These are phyloP conservation scores for Ctena decussata DNA, from an alignment of 2,888 invertebrate species.

Conservation along the genomic window DNA sequence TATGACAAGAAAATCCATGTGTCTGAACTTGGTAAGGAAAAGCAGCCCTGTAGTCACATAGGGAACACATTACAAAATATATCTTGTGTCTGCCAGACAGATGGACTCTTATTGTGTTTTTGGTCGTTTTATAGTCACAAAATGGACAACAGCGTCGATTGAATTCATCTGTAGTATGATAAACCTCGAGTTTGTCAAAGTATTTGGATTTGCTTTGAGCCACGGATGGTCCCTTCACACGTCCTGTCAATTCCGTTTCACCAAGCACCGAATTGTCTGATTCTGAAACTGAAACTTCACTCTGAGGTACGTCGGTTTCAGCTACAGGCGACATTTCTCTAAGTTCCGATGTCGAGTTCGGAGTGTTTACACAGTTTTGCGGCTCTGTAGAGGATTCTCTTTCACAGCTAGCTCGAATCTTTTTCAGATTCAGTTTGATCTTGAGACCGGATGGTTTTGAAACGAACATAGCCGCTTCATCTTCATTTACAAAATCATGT, in stretches of 20 bases:
- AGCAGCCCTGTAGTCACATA: slow-evolving; percentile 63
- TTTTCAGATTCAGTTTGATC: slow-evolving; percentile 60
- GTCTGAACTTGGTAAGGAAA: slow-evolving; percentile 64
- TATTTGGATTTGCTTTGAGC: slow-evolving; percentile 25
- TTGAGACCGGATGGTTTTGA: slow-evolving; percentile 59
- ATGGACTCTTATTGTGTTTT: slow-evolving; percentile 65
- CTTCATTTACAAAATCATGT: background rate
- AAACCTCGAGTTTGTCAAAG: slow-evolving; percentile 60
- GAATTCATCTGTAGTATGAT: slow-evolving; percentile 54
- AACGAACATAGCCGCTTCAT: slow-evolving; percentile 30
- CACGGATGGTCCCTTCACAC: background rate
- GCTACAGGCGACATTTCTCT: background rate
- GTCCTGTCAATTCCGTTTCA: background rate
- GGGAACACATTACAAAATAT: slow-evolving; percentile 62
- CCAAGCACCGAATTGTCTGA: background rate
- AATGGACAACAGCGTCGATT: slow-evolving; percentile 65
- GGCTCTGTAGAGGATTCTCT: slow-evolving; percentile 28
- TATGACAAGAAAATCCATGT: slow-evolving; percentile 60
- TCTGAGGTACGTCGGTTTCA: background rate
- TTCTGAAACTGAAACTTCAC: background rate
- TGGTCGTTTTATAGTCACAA: slow-evolving; percentile 61
- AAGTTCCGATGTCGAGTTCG: background rate
- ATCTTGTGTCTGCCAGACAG: slow-evolving; percentile 63
- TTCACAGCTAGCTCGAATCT: slow-evolving; percentile 7
- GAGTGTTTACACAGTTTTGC: background rate